Conservation (phyloP, 2,113 vertebrate species). For the Chrysemys picta region DNA sequence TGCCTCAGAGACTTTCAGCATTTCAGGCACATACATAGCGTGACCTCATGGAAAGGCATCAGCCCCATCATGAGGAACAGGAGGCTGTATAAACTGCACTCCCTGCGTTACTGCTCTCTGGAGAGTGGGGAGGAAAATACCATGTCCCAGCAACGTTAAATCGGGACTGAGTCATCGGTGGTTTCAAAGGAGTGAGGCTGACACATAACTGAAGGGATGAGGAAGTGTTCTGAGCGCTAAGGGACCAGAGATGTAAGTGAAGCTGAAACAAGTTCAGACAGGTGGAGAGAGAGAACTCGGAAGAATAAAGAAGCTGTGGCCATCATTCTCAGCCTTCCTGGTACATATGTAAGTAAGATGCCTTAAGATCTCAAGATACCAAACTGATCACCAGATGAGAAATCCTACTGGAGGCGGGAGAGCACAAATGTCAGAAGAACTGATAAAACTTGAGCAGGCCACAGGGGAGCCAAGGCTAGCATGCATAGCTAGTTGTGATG, state of each 20-base stretch:
- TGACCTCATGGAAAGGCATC: background rate
- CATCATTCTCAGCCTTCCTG: background rate
- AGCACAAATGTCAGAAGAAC: fast-evolving
- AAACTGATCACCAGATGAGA: background rate
- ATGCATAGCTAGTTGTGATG: background rate
- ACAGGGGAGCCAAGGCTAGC: fast-evolving
- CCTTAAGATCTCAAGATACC: background rate
- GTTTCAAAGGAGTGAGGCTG: background rate
- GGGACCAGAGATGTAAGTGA: background rate
- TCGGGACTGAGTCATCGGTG: background rate
- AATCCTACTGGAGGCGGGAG: background rate
- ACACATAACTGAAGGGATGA: no score
- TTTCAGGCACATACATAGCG: background rate
- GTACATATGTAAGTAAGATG: background rate
- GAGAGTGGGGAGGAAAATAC: background rate
- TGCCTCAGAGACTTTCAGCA: background rate
- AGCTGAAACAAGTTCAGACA: background rate
- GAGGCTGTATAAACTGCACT: background rate
- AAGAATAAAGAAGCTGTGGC: background rate
- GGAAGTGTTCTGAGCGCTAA: no score
- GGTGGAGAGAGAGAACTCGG: background rate
- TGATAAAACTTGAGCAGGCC: background rate
- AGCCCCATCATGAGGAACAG: background rate
- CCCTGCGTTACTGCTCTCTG: background rate
- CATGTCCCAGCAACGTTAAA: background rate